phyloP scores from a whole-genome alignment of 1,140 invertebrate species.

The Pogonomyrmex californicus region DNA sequence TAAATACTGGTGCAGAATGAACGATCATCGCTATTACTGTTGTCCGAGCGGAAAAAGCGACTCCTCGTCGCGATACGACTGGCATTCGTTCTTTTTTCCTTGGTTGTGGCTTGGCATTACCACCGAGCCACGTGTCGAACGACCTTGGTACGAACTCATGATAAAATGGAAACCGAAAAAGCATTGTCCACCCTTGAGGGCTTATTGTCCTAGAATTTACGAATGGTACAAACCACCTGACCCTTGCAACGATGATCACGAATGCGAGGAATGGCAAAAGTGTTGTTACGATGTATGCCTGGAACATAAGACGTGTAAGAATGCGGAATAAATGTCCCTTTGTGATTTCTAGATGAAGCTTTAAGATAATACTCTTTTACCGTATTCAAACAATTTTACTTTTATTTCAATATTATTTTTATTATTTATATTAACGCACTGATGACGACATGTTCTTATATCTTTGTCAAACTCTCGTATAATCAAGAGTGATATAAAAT shows the following conservation, averaged over 20 bases:
- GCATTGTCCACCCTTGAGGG: constrained; percentile 74
- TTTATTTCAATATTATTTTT: neutral
- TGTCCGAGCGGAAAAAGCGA: constrained; percentile 72
- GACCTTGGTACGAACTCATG: constrained; percentile 25
- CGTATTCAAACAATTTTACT: neutral
- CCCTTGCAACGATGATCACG: constrained; percentile 66
- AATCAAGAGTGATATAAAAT: too few species aligned
- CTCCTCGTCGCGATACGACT: constrained; percentile 6
- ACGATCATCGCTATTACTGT: constrained; percentile 75
- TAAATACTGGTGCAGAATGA: constrained; percentile 79
- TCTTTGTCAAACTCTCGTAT: too few species aligned
- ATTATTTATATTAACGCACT: neutral
- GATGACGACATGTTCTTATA: too few species aligned
- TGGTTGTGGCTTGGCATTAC: constrained; percentile 40
- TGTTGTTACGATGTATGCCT: constrained; percentile 80
- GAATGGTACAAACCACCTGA: constrained; percentile 70
- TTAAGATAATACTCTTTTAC: neutral
- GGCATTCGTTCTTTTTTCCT: constrained; percentile 31
- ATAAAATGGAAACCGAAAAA: constrained; percentile 47
- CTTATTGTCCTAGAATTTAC: constrained; percentile 67
- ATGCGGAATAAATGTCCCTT: constrained; percentile 59
- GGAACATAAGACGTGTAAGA: constrained; percentile 79
- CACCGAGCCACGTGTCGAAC: neutral
- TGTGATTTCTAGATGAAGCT: neutral
- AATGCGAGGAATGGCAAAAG: constrained; percentile 70